Conservation (phyloP, 2,888 invertebrate species). For the Gryllus longicercus region DNA sequence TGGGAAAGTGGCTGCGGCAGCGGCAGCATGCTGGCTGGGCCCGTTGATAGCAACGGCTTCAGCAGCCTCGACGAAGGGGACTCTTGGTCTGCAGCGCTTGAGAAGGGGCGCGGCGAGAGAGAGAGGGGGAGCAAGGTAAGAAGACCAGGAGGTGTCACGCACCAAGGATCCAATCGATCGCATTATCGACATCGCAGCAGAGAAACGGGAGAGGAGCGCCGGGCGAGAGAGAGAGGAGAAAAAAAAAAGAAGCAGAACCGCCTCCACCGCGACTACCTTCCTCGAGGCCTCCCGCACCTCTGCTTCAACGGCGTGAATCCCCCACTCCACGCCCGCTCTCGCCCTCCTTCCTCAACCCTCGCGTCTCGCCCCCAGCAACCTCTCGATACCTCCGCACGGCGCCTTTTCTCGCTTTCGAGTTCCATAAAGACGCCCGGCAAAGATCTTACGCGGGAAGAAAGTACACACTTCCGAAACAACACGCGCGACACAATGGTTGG, state of each 20-base stretch:
- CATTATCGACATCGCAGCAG: conserved; percentile 32
- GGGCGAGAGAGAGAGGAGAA: not conserved
- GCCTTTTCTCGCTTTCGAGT: not conserved
- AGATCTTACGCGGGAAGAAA: not conserved
- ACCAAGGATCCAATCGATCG: conserved; percentile 43
- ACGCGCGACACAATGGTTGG: not conserved
- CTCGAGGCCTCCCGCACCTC: not conserved
- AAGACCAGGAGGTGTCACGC: conserved; percentile 42
- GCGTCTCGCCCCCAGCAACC: not conserved
- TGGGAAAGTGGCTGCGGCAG: not conserved
- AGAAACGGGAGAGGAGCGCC: not conserved
- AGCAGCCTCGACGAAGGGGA: not conserved
- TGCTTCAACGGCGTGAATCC: not conserved
- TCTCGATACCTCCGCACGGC: not conserved
- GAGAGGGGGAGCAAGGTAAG: conserved; percentile 31
- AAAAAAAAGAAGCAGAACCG: not conserved
- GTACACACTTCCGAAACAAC: conserved; percentile 17
- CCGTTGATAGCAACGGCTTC: no score
- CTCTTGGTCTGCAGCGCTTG: not conserved
- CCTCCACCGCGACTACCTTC: not conserved
- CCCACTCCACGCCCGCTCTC: not conserved
- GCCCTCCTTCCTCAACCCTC: not conserved
- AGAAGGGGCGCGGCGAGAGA: conserved; percentile 20
- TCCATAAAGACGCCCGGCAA: not conserved
- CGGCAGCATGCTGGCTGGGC: no score